phyloP scores from a whole-genome alignment of 1,140 invertebrate genomes.

The Drosophila mauritiana region DNA sequence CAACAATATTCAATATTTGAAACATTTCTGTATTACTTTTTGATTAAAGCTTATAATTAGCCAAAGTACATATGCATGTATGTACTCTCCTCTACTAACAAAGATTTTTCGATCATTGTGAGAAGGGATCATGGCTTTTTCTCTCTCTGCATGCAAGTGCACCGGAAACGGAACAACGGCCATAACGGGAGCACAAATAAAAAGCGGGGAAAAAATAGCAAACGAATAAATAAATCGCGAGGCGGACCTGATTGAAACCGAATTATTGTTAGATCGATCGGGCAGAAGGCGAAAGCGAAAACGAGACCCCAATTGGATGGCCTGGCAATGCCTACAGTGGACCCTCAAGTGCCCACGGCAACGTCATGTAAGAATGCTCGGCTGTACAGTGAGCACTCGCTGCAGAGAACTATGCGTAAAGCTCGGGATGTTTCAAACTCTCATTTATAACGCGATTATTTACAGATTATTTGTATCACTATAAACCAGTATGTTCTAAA shows the following conservation, averaged over 20 bases:
- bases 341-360: conserved; percentile 70
- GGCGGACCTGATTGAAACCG: conserved; percentile 71
- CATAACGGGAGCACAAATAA: conserved; percentile 45
- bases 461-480: too few relatives aligned
- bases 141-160: conserved; percentile 17
- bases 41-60: too few relatives aligned
- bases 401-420: neutral
- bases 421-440: too few relatives aligned
- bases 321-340: conserved; percentile 61
- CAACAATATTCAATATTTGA: too few relatives aligned
- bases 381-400: neutral
- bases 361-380: conserved; percentile 42
- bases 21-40: too few relatives aligned
- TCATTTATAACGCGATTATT: neutral
- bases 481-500: too few relatives aligned
- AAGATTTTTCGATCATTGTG: neutral
- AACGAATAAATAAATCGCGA: conserved; percentile 59
- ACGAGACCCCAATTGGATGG: conserved; percentile 47
- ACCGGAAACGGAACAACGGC: conserved; percentile 41
- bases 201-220: conserved; percentile 33
- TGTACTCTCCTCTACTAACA: too few relatives aligned
- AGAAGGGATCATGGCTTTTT: neutral
- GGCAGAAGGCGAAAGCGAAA: conserved; percentile 63
- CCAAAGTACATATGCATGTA: too few relatives aligned
- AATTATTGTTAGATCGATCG: conserved; percentile 83